Evolutionary conservation across 2,888 invertebrate genomes (phyloP), one percentile per base, ranked within the genome.

Genomic region (Gryllus longicercus): DNA sequence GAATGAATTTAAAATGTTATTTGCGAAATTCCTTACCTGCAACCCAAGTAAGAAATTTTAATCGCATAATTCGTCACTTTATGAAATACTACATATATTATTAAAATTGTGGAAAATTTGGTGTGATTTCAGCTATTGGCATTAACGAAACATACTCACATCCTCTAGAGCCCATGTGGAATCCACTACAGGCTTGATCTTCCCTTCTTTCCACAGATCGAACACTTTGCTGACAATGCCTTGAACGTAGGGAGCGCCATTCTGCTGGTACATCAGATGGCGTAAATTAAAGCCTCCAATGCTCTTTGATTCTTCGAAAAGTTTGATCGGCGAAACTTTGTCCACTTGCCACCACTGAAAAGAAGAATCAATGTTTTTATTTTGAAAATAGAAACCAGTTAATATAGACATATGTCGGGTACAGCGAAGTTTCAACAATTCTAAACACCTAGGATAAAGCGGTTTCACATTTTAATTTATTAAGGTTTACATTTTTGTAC

Each of bases 311-410:
- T 96, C 96, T 85, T 96, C 95, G 88, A 94, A 96, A 84, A 96
- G 89, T 88, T 95, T 95, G 87, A 95, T 91, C 11, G 96, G 96
- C 8, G 94, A 95, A 83, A 96, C 92, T 89, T 96, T 96, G 88
- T 96, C 96, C 82, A 95, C 95, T 89, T 95, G 95, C 96, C 95
- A 96, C 96, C 96, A 96, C 93, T 94, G 74, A 76, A 79, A 80
- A 79, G 80, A 83, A 63, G 8, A 63, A 8, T 63, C 38, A 38
- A 5, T 5, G 8, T 38, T 63, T n/a, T 5, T 51, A 74, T 81
- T n/a, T 79, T 16, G 50, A 79, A 74, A 79, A 74, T 16, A 78
- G 51, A 4, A 8, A 38, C 38, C 5, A 38, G 8, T 38, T 38
- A 38, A 38, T 38, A 38, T 38, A 0, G 8, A 38, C 8, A 0